These are phyloP conservation scores for Pantala flavescens DNA, from an alignment of 1,140 invertebrate species.

Conservation along the genomic window DNA sequence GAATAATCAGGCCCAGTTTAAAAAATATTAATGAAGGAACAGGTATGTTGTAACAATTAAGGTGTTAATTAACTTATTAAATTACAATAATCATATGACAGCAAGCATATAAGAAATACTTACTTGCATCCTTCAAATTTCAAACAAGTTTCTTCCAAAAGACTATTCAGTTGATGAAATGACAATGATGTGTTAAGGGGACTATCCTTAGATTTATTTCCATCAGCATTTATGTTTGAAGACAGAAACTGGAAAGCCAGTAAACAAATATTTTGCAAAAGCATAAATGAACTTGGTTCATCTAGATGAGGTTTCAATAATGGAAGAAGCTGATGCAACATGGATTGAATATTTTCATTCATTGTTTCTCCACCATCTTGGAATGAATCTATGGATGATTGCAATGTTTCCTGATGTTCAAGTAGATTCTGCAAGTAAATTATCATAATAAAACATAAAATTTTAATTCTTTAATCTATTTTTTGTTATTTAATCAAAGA, in stretches of 20 bases:
- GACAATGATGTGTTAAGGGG: not conserved
- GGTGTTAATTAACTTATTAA: too few relatives aligned
- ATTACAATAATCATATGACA: too few relatives aligned
- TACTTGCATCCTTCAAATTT: slow-evolving; percentile 21
- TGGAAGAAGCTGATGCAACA: slow-evolving; percentile 19
- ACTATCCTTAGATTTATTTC: not conserved
- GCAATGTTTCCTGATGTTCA: not conserved
- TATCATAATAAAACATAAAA: too few relatives aligned
- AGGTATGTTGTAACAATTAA: too few relatives aligned
- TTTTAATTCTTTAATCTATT: too few relatives aligned
- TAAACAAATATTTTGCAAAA: slow-evolving; percentile 17
- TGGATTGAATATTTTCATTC: slow-evolving; percentile 11
- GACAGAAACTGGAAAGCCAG: slow-evolving; percentile 15
- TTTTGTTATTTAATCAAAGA: too few relatives aligned
- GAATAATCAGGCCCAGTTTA: too few relatives aligned
- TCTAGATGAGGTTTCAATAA: slow-evolving; percentile 18
- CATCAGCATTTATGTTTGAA: not conserved
- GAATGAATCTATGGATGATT: not conserved
- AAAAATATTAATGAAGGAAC: too few relatives aligned
- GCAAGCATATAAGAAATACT: not conserved
- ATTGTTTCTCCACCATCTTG: not conserved
- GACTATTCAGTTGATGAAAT: slow-evolving; percentile 16
- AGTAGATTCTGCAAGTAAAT: not conserved
- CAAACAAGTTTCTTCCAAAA: slow-evolving; percentile 18
- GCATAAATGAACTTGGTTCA: slow-evolving; percentile 16